phyloP scores from a whole-genome alignment of 2,113 vertebrate genomes.

The Dolichallabes microphthalmus region DNA sequence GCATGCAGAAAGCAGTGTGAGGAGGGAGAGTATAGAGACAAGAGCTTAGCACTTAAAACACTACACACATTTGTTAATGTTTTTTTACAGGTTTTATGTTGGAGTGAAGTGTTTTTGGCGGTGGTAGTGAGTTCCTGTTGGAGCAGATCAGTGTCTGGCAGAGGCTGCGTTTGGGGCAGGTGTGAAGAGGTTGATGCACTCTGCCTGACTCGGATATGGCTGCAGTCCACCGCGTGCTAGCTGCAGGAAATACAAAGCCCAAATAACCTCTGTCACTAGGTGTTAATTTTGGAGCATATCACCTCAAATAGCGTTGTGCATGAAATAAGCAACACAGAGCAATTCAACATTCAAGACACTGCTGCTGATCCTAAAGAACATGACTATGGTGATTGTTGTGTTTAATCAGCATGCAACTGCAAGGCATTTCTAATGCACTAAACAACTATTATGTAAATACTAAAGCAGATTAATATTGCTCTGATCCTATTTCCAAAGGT shows the following conservation, averaged over 20 bases:
- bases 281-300: slow-evolving; percentile 18
- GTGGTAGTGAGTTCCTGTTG: slow-evolving; percentile 32
- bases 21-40: not conserved
- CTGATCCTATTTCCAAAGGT: slow-evolving; percentile 36
- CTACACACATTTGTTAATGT: not conserved
- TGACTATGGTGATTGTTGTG: not conserved
- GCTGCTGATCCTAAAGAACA: slow-evolving; percentile 13
- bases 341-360: slow-evolving; percentile 3
- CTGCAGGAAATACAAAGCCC: slow-evolving; percentile 46
- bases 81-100: slow-evolving; percentile 6
- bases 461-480: slow-evolving; percentile 26
- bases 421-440: slow-evolving; percentile 12
- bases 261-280: slow-evolving; percentile 9
- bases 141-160: slow-evolving; percentile 39
- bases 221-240: slow-evolving; percentile 47
- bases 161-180: slow-evolving; percentile 49
- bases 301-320: slow-evolving; percentile 27
- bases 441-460: slow-evolving; percentile 15
- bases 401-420: slow-evolving; percentile 28
- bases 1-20: slow-evolving; percentile 17
- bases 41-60: slow-evolving; percentile 4
- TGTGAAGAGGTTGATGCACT: slow-evolving; percentile 41
- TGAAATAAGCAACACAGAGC: slow-evolving; percentile 12
- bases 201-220: slow-evolving; percentile 47
- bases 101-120: slow-evolving; percentile 25